Evolutionary conservation across 2,113 vertebrate genomes (phyloP), one percentile per base, ranked within the genome.

Genomic region (Typhlomys cinereus): DNA sequence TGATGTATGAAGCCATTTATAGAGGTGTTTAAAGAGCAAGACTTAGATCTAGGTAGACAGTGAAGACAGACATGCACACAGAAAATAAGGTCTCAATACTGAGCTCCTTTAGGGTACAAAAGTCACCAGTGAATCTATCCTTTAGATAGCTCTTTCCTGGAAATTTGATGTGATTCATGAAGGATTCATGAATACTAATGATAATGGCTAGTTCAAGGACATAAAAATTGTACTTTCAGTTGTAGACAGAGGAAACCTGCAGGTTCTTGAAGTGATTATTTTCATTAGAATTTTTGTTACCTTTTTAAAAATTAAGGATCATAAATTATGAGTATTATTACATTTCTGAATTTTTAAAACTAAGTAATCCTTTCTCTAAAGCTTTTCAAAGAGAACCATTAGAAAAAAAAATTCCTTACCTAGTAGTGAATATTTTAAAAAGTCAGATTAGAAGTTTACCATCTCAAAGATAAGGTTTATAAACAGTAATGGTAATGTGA

Each of bases 211-310:
- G 39, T 79, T 86, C 54, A 78, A n/a, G 44, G 6, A 61, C 44
- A 70, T 79, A 41, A 69, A 79, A 79, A 46, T 18, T 31, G 52
- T 62, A 41, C 46, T 79, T 92, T 92, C 82, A 69, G 20, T 69
- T 86, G 50, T 14, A 31, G 39, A 86, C 18, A 52, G 34, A 66
- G 31, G 27, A 15, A 2, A 78, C 14, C 64, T 44, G 31, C 15
- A 86, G 21, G 74, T 86, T 71, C 50, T 62, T 86, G 80, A 62
- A 64, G 27, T 79, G 52, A 71, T 79, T 85, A 78, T 75, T 78
- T 86, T 79, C n/a, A 62, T 86, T 79, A 62, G 64, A 86, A 86
- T 92, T 86, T 86, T 74, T 86, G 70, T 85, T 78, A 85, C n/a
- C 48, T 34, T 91, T 85, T 76, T 69, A 44, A 46, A 48, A 80